These are phyloP conservation scores for Pseudococcus jackbeardsleyi DNA, from an alignment of 2,888 invertebrate species.

Conservation along the genomic window DNA sequence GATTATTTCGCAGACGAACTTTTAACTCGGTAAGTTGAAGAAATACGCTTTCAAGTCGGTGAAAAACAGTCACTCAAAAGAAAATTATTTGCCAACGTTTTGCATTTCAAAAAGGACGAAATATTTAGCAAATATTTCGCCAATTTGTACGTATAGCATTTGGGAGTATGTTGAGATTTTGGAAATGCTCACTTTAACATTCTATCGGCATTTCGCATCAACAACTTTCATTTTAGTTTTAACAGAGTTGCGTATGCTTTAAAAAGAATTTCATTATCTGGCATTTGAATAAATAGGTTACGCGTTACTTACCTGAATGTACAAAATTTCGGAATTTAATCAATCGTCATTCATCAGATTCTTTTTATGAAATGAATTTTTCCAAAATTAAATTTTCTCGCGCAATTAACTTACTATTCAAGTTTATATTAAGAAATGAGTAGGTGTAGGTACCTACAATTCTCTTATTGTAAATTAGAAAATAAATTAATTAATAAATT, in stretches of 20 bases:
- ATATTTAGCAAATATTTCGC: not conserved
- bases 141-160: conserved; percentile 7
- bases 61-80: not conserved
- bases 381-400: no score
- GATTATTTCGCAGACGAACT: not conserved
- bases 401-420: no score
- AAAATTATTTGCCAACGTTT: not conserved
- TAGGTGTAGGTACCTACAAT: no score
- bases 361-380: no score
- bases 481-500: no score
- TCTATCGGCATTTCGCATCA: not conserved
- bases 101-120: not conserved
- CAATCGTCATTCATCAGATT: not conserved
- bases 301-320: not conserved
- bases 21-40: not conserved
- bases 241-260: not conserved
- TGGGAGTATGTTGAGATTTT: not conserved
- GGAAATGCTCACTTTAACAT: not conserved
- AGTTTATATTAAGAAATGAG: no score
- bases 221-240: not conserved
- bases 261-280: conserved; percentile 14
- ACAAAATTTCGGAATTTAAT: not conserved
- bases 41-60: not conserved
- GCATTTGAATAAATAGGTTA: not conserved
- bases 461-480: not conserved